Base-by-base conservation (phyloP, 2,888 invertebrate species). In the Drosophila eohydei region DNA sequence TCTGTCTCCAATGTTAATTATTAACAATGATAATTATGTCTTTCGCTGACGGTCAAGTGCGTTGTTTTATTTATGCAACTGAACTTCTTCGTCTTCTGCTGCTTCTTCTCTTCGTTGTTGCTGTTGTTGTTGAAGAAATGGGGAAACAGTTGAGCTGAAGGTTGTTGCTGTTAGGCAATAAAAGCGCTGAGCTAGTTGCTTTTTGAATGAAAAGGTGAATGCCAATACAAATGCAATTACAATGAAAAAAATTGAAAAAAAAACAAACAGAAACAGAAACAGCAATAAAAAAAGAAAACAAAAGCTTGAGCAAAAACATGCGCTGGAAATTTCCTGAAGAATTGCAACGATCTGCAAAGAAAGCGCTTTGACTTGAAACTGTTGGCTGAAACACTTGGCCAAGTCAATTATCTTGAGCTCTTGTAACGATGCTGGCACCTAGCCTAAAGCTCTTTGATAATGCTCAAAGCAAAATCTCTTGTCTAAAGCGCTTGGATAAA, bases 121-220 rank as follows among this genome's bases (percentile, higher is more conserved):
- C 38, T 63, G 51, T 6, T 48, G 40, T 12, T n/a, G 38, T n/a
- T 71, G 61, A 52, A 71, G 57, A 81, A 83, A 80, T 79, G 83
- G 83, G 84, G 88, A 88, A 84, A 84, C 73, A 85, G 81, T 67
- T 74, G 65, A 32, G 36, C 54, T 44, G 78, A 83, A 88, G 83
- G 81, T 85, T 78, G 65, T 32, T 46, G 62, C 68, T 48, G 62
- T 76, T 70, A 58, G 77, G 79, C 71, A 78, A 79, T 63, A 34
- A 70, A 66, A 69, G 21, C 66, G 78, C 78, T 78, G 80, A 69
- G 72, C 76, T 75, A 43, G 55, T 69, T 55, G 60, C 57, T 65
- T 75, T 75, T 68, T 75, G 71, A 65, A 75, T 72, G 59, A 72
- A 80, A 75, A 78, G 72, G 69, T 76, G 74, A 80, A 76, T 78